These are phyloP conservation scores for Scomber scombrus DNA, from an alignment of 2,113 vertebrate genomes.

Conservation along the genomic window DNA sequence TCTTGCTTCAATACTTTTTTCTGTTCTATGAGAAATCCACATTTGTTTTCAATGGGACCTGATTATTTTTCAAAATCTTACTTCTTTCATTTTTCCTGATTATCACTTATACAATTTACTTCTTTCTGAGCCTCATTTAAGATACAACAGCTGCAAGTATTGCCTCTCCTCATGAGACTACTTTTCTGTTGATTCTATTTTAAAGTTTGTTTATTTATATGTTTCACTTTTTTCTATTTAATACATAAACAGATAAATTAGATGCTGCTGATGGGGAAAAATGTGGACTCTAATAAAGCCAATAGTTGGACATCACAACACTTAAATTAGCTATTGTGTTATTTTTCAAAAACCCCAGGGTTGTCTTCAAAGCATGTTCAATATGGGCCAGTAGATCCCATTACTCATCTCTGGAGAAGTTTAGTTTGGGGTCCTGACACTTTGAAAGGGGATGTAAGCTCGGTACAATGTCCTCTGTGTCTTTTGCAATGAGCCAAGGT, in stretches of 20 bases:
- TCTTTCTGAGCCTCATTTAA: not conserved
- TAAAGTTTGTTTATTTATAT: not conserved
- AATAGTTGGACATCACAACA: conserved; percentile 62
- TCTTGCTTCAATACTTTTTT: no score
- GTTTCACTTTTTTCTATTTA: conserved; percentile 2
- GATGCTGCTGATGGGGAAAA: conserved; percentile 34
- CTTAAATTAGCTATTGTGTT: conserved; percentile 80
- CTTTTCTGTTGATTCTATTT: not conserved
- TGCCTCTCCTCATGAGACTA: not conserved
- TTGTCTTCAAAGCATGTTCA: conserved; percentile 74
- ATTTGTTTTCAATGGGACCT: not conserved
- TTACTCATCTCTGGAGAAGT: conserved; percentile 81
- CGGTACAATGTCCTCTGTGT: conserved; percentile 72
- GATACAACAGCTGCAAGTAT: not conserved
- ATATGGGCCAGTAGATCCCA: conserved; percentile 79
- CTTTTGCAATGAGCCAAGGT: conserved; percentile 57
- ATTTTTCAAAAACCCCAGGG: conserved; percentile 53
- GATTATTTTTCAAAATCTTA: not conserved
- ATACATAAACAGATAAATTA: conserved; percentile 15
- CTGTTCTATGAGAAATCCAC: not conserved
- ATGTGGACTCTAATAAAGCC: conserved; percentile 44
- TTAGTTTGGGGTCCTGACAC: conserved; percentile 75
- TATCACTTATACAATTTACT: no score
- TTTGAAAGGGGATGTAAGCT: conserved; percentile 65
- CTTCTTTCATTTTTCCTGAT: not conserved